These are phyloP conservation scores for Callosobruchus maculatus DNA, from an alignment of 2,888 invertebrate genomes.

Conservation along the genomic window DNA sequence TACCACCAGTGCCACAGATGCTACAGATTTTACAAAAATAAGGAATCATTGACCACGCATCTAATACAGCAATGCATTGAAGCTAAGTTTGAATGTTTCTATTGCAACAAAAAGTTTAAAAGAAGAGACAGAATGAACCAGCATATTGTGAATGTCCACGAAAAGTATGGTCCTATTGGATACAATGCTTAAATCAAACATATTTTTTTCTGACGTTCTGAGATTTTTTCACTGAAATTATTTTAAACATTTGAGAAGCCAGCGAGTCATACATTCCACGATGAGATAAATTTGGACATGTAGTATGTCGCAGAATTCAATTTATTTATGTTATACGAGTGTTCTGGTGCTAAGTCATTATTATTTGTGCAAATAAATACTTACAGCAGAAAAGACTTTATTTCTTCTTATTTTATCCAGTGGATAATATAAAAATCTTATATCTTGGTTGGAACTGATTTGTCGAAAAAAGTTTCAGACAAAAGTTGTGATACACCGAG, in stretches of 20 bases:
- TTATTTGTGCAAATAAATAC: background rate
- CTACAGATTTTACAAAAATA: slow-evolving; percentile 44
- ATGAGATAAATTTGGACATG: background rate
- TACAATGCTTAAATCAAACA: background rate
- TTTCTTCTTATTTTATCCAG: background rate
- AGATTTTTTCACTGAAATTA: no score
- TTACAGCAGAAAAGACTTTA: background rate
- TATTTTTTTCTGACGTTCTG: background rate
- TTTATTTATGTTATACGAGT: background rate
- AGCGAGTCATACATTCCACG: background rate
- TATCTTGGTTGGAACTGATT: no score
- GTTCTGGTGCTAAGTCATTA: background rate
- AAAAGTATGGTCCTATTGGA: slow-evolving; percentile 12
- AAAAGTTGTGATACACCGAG: no score
- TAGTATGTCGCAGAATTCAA: slow-evolving; percentile 1
- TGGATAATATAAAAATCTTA: no score
- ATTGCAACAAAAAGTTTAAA: slow-evolving; percentile 22
- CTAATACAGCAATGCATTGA: slow-evolving; percentile 19
- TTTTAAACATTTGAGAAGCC: background rate
- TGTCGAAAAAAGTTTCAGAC: no score
- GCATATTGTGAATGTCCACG: slow-evolving; percentile 9
- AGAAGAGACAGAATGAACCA: slow-evolving; percentile 17
- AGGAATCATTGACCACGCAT: slow-evolving; percentile 56
- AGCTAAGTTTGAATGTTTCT: slow-evolving; percentile 19
- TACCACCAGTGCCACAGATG: slow-evolving; percentile 22